phyloP scores from a whole-genome alignment of 2,797 vertebrate genomes.

The Cryptoblepharus egeriae region DNA sequence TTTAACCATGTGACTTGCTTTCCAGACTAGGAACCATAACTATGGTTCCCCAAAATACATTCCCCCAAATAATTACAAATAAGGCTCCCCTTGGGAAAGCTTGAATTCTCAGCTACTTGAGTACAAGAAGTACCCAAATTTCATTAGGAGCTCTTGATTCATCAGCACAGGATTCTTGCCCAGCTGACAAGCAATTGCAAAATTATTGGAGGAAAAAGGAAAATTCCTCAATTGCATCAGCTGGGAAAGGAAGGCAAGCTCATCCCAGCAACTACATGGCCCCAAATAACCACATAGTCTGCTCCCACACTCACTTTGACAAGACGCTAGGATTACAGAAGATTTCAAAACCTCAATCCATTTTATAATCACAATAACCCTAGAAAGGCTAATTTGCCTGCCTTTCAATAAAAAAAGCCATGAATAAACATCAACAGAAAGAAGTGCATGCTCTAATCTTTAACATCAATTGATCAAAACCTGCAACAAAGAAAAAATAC shows the following conservation, averaged over 20 bases:
- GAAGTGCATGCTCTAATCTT: neutral
- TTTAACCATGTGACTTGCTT: no score
- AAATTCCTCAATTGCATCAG: neutral
- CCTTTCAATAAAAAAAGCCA: neutral
- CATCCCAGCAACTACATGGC: neutral
- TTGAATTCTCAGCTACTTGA: no score
- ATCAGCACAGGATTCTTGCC: no score
- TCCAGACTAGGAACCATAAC: no score
- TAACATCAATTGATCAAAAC: neutral
- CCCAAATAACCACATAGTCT: neutral
- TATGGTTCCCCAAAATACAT: no score
- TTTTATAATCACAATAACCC: neutral
- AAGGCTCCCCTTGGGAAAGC: no score
- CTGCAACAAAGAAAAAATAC: neutral
- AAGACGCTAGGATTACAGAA: neutral
- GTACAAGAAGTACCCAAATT: no score
- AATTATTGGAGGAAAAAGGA: neutral
- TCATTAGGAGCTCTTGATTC: no score
- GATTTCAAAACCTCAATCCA: neutral
- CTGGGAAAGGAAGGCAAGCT: neutral
- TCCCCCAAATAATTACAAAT: no score
- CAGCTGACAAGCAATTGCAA: neutral
- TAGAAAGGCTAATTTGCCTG: neutral
- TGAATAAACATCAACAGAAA: slow-evolving; percentile 7
- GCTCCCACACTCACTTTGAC: neutral